Percentiles rank a stretch among this genome's conserved stretches.
Evolutionary conservation across 2,113 vertebrate genomes (phyloP).

Genomic region (Oryzias woworae): DNA sequence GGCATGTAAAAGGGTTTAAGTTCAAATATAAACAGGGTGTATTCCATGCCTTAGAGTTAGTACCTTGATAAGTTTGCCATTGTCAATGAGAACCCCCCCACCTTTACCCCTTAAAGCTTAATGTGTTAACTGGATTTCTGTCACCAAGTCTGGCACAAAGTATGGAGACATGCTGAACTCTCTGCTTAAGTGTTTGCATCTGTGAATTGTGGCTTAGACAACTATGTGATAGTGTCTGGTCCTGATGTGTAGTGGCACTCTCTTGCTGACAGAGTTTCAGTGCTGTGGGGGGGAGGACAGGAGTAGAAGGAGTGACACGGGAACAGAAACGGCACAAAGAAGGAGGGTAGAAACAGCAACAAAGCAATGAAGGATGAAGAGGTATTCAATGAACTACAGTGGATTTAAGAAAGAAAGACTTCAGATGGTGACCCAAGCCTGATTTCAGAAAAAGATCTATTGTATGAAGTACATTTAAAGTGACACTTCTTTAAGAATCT

Average conservation of each 20-base stretch:
- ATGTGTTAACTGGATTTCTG: slow-evolving; percentile 57
- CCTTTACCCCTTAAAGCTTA: slow-evolving; percentile 11
- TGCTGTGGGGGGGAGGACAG: slow-evolving; percentile 61
- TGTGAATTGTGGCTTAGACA: slow-evolving; percentile 63
- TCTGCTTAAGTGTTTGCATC: slow-evolving; percentile 33
- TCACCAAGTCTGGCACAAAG: slow-evolving; percentile 62
- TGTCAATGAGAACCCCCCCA: slow-evolving; percentile 52
- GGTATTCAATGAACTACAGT: slow-evolving; percentile 34
- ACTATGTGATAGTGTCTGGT: slow-evolving; percentile 59
- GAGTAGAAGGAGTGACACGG: slow-evolving; percentile 38
- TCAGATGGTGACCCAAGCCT: slow-evolving; percentile 16
- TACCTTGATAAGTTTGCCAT: slow-evolving; percentile 46
- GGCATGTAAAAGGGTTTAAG: too few species aligned
- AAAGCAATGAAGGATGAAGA: slow-evolving; percentile 42
- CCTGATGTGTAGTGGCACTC: slow-evolving; percentile 71
- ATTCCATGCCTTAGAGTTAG: slow-evolving; percentile 5
- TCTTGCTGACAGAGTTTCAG: slow-evolving; percentile 66
- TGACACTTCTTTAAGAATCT: slow-evolving; percentile 32
- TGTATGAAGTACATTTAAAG: slow-evolving; percentile 29
- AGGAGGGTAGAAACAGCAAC: slow-evolving; percentile 23
- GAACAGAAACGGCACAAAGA: slow-evolving; percentile 7
- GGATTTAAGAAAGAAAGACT: slow-evolving; percentile 25
- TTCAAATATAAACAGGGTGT: too few species aligned
- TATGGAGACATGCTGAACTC: slow-evolving; percentile 51
- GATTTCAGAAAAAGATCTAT: slow-evolving; percentile 32